Percentiles rank a stretch among this genome's conserved stretches.
Conservation (phyloP, 1,140 invertebrate species). For the Drosophila triauraria region DNA sequence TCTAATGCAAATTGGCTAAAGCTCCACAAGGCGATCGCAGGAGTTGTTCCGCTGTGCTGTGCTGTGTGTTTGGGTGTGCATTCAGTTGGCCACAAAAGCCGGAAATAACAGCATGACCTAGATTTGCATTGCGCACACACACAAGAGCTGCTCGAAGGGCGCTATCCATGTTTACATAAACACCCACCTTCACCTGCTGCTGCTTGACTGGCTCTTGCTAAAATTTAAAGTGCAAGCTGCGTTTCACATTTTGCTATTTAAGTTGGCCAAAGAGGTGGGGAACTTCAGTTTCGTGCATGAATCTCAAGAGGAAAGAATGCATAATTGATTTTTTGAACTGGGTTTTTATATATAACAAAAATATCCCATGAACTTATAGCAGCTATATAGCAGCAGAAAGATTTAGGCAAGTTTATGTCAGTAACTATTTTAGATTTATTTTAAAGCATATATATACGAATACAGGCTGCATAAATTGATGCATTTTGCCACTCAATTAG, state of each 20-base stretch:
- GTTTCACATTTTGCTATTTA: constrained; percentile 35
- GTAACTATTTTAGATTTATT: no score
- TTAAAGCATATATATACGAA: no score
- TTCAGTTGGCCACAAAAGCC: constrained; percentile 66
- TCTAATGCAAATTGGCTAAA: constrained; percentile 68
- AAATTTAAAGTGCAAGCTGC: constrained; percentile 52
- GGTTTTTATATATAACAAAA: no score
- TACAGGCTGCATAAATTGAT: background rate
- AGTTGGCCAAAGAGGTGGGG: background rate
- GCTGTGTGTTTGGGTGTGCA: constrained; percentile 18
- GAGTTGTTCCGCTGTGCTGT: constrained; percentile 15
- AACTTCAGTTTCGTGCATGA: no score
- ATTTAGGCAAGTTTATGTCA: no score
- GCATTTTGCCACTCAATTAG: background rate
- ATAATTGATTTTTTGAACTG: no score
- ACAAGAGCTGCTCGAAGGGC: constrained; percentile 11
- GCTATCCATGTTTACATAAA: constrained; percentile 46
- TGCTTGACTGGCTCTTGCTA: constrained; percentile 25
- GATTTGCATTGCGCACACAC: constrained; percentile 51
- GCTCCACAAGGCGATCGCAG: constrained; percentile 62
- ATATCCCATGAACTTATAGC: no score
- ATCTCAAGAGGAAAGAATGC: background rate
- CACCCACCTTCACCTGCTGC: constrained; percentile 13
- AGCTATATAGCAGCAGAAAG: no score
- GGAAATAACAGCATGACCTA: constrained; percentile 78